Percentiles rank a stretch among this genome's conserved stretches.
Conservation (phyloP, 2,113 vertebrate species). For the Phalacrocorax brasilianus region DNA sequence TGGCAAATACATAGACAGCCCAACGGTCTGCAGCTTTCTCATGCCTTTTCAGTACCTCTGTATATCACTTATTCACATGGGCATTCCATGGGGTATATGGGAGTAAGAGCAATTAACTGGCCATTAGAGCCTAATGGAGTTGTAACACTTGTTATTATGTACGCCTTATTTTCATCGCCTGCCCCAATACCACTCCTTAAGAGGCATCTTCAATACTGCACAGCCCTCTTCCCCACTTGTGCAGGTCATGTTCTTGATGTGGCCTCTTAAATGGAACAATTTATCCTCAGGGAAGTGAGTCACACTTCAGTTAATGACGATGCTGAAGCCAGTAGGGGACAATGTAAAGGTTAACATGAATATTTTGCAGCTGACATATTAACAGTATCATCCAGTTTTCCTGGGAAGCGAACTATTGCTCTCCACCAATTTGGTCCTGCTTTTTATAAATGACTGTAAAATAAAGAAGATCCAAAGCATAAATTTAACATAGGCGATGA, state of each 20-base stretch:
- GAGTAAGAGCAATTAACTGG: background rate
- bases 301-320: slow-evolving; percentile 22
- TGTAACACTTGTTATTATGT: background rate
- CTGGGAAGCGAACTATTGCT: background rate
- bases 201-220: background rate
- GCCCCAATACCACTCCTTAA: background rate
- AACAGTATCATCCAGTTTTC: background rate
- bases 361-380: background rate
- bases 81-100: background rate
- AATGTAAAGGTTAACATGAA: slow-evolving; percentile 22
- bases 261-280: slow-evolving; percentile 7
- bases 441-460: background rate
- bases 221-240: background rate
- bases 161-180: background rate
- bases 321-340: background rate
- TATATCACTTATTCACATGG: background rate
- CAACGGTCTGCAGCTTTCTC: background rate
- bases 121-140: background rate
- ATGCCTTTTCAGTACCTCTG: background rate
- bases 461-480: background rate
- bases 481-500: background rate
- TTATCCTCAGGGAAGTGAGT: background rate
- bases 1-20: background rate
- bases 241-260: background rate
- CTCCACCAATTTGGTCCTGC: background rate